Evolutionary conservation across 2,797 vertebrate genomes (phyloP), one percentile per base, ranked within the genome.

Genomic region (Acanthurus lineatus): DNA sequence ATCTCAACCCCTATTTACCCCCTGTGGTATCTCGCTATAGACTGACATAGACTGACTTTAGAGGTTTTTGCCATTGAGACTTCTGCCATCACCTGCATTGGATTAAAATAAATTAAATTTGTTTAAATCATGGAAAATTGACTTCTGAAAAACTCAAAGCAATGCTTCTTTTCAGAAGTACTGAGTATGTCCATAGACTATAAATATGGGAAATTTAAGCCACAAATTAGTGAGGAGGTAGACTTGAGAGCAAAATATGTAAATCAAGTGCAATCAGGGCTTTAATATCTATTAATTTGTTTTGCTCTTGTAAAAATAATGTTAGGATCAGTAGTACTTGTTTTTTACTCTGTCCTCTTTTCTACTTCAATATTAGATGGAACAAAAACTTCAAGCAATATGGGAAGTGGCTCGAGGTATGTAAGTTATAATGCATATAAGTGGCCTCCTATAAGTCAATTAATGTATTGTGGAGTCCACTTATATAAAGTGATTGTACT

Each of bases 361-460:
- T 82, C 20, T 73, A 2, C 88, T 15, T 79, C 15, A 61, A 63
- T 42, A 60, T 62, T 62, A 93, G 91, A 92, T 94, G 93, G 87
- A 93, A 67, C 61, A 49, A 69, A 88, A 91, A 59, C 88, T 92
- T 25, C 76, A 89, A 64, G 81, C 72, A 68, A 93, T 92, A 66
- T 93, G 90, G 87, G 87, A 88, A 57, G 59, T 82, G 6, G 85
- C 92, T 79, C 83, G 91, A 84, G 86, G 92, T 93, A 79, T 14
- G 67, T 60, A 11, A 67, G 9, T 22, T 42, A 42, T 42, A 62
- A 9, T 42, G 28, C 59, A 51, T 40, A 4, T 42, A 44, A 40
- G 7, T 12, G 22, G 1, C 11, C 0, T 54, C 32, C 7, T 19
- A 49, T 51, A 54, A 11, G 12, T 19, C 54, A 6, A 62, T 67